These are phyloP conservation scores for Stenchaetothrips biformis DNA, from an alignment of 2,888 invertebrate species.

Conservation along the genomic window DNA sequence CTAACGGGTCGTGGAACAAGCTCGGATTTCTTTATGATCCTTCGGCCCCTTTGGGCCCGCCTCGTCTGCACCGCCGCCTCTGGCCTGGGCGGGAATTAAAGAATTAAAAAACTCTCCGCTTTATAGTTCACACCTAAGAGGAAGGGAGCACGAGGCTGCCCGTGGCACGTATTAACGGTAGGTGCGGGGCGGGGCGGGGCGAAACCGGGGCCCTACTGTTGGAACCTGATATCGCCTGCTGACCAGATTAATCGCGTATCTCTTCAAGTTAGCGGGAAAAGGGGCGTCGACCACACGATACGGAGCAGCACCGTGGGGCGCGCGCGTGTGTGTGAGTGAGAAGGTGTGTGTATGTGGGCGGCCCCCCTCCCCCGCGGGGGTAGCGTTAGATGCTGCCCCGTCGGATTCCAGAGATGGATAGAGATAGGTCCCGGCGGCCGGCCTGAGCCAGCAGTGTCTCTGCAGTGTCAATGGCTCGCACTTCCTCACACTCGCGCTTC, in stretches of 20 bases:
- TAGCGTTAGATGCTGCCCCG: neutral
- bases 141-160: no score
- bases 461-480: neutral
- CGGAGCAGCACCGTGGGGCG: neutral
- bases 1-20: no score
- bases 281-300: no score
- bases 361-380: neutral
- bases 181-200: neutral
- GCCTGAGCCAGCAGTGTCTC: neutral
- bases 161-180: no score
- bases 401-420: slow-evolving; percentile 1
- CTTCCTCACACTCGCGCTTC: neutral
- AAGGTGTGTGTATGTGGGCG: neutral
- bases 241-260: no score
- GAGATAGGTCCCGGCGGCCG: neutral
- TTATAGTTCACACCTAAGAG: slow-evolving; percentile 22
- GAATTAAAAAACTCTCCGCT: neutral
- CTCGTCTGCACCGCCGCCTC: no score
- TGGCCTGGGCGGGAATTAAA: neutral
- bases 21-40: no score
- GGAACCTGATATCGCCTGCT: no score
- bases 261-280: no score
- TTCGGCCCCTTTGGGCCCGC: no score
- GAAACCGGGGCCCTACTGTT: neutral
- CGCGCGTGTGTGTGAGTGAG: neutral